phyloP scores from a whole-genome alignment of 2,113 vertebrate species.

The Lanius ludovicianus region DNA sequence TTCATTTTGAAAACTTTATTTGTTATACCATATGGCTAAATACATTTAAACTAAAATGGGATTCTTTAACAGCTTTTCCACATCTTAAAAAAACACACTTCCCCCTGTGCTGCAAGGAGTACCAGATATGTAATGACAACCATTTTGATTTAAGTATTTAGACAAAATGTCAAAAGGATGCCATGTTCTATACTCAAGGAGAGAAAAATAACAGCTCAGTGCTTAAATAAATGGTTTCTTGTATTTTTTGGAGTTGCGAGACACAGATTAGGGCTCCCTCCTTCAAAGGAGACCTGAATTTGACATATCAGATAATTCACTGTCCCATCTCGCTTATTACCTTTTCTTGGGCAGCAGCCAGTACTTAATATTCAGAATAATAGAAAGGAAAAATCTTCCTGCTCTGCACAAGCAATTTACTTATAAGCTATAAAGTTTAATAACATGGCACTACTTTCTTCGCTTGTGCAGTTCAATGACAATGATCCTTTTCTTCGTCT shows the following conservation, averaged over 20 bases:
- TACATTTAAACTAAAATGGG: not conserved
- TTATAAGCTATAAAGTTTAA: slow-evolving; percentile 28
- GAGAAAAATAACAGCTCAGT: not conserved
- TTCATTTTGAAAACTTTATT: slow-evolving; percentile 17
- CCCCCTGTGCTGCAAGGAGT: not conserved
- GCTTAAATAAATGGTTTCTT: not conserved
- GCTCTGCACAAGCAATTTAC: slow-evolving; percentile 15
- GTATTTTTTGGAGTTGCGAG: not conserved
- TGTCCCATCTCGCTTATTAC: slow-evolving; percentile 4
- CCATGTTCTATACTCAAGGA: not conserved
- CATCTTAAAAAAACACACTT: not conserved
- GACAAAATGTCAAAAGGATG: slow-evolving; percentile 16
- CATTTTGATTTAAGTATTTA: slow-evolving; percentile 28
- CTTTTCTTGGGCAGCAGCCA: slow-evolving; percentile 11
- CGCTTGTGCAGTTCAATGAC: not conserved
- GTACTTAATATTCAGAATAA: slow-evolving; percentile 22
- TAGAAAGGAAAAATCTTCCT: not conserved
- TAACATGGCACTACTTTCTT: not conserved
- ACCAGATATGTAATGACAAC: not conserved
- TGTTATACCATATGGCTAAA: slow-evolving; percentile 15
- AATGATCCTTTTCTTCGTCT: not conserved
- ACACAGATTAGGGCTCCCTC: not conserved
- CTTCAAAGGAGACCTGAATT: slow-evolving; percentile 14
- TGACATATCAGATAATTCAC: not conserved
- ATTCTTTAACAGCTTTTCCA: not conserved